These are phyloP conservation scores for Chelidonichthys spinosus DNA, from an alignment of 2,797 vertebrate genomes.

Conservation along the genomic window DNA sequence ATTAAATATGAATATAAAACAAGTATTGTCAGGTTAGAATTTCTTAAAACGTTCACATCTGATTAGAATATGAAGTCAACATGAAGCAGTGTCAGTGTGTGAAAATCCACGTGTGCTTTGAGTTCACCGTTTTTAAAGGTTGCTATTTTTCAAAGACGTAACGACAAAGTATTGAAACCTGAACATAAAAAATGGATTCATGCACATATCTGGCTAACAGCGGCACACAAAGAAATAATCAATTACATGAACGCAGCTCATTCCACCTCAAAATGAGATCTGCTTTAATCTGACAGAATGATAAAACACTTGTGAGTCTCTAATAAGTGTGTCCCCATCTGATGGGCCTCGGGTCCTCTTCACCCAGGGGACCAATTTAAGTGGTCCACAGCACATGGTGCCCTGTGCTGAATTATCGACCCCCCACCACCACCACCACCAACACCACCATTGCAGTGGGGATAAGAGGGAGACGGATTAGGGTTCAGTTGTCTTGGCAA, in stretches of 20 bases:
- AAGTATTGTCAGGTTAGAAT: not conserved
- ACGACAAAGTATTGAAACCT: not conserved
- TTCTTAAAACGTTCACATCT: not conserved
- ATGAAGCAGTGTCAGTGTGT: not conserved
- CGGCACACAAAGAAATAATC: conserved; percentile 9
- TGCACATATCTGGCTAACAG: not conserved
- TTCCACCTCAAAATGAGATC: conserved; percentile 61
- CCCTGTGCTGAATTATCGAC: conserved; percentile 66
- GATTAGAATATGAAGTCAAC: not conserved
- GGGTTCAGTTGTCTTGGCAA: conserved; percentile 83
- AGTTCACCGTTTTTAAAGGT: not conserved
- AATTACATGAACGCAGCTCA: conserved; percentile 28
- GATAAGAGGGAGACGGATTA: conserved; percentile 63
- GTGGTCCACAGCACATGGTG: conserved; percentile 81
- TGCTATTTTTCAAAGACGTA: not conserved
- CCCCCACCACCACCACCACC: conserved; percentile 17
- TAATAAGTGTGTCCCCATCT: conserved; percentile 84
- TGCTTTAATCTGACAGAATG: conserved; percentile 75
- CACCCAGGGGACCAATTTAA: conserved; percentile 85
- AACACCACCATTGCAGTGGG: conserved; percentile 29
- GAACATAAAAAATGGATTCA: conserved; percentile 2
- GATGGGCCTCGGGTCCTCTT: conserved; percentile 74
- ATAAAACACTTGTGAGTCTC: conserved; percentile 82
- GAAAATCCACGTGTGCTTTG: not conserved
- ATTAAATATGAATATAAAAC: not conserved